Base-by-base conservation (phyloP, 2,888 invertebrate genomes). In the Limnephilus rhombicus region DNA sequence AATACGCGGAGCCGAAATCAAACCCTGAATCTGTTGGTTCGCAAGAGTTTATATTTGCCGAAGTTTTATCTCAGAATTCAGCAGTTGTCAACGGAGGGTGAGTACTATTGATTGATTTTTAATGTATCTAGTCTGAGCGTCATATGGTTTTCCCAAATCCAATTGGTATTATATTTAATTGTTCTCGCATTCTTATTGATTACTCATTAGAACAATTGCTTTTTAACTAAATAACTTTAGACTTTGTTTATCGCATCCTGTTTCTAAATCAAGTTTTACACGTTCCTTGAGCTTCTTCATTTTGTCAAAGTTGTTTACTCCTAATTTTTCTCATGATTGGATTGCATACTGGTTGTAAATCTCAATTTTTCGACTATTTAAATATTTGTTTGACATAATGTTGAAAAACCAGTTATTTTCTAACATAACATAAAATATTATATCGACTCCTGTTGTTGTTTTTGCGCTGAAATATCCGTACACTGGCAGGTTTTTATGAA, bases 31-130 rank as follows among this genome's bases (percentile, higher is more conserved):
- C 85, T n/a, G 41, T 89, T 89, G 80, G 81, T 41, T 94, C 94
- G 93, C 94, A 95, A 92, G 95, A 96, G 95, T 95, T 96, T 96
- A 96, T 95, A 94, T 96, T 96, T 94, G 94, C 96, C 92, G 96
- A 96, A 90, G 95, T 96, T 92, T 94, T 96, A 94, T 96, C 96
- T 92, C 95, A 96, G 94, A 96, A 96, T 94, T 96, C 96, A 90
- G 96, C 96, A 93, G 95, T 96, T 92, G 96, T 96, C 93, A 96
- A 96, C 94, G 96, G 92, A 41, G 96, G 92, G 92, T 97, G 94
- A 96, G 96, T 96, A 88, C 34, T 88, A 88, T 88, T 88, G 88
- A 88, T 88, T 88, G 29, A 53, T 53, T 53, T 88, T n/a, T n/a
- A n/a, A 68, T 68, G 24, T 24, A 24, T 68, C 24, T 24, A 68